Evolutionary conservation across 2,113 vertebrate genomes (phyloP), one percentile per base, ranked within the genome.

Genomic region (Osmerus eperlanus): DNA sequence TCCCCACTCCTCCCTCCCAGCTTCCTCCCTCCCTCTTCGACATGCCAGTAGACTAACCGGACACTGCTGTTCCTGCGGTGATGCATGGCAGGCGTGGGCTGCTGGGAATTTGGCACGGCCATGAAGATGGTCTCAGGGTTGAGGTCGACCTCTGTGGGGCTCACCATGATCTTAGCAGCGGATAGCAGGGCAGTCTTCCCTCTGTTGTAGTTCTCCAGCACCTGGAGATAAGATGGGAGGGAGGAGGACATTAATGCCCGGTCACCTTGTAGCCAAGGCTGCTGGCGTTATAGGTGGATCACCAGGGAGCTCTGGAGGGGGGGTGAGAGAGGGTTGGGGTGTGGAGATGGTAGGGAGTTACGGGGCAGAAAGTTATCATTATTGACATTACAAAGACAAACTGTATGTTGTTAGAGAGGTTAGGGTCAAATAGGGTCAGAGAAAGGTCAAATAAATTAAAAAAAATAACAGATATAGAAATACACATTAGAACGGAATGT

Each of bases 141-240:
- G 86, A 99, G 91, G 90, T 99, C 97, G 89, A 99, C 95, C 83
- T 99, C 97, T 0, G 97, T 99, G 55, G 97, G 97, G 87, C 97
- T 99, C 88, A 99, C 97, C 97, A 99, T 99, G 85, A 99, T 94
- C 90, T 99, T 99, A 53, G 97, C 97, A 29, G 97, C 97, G 0
- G 96, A 99, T 1, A 99, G 94, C 80, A 99, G 89, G 71, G 97
- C 97, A 0, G 97, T 99, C 86, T 98, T 98, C 18, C 97, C 97
- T 83, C 97, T 98, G 86, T 99, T 99, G 89, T 99, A 99, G 86
- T 99, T 99, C 90, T 98, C 97, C 85, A 99, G 87, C 80, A 99
- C 97, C 97, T 99, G 81, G 16, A 41, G 66, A 54, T n/a, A 64
- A 28, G 8, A 62, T 16, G n/a, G 3, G 16, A 25, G 58, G 36